Evolutionary conservation across 2,113 vertebrate genomes (phyloP), one percentile per base, ranked within the genome.

Genomic region (Eolophus roseicapilla): DNA sequence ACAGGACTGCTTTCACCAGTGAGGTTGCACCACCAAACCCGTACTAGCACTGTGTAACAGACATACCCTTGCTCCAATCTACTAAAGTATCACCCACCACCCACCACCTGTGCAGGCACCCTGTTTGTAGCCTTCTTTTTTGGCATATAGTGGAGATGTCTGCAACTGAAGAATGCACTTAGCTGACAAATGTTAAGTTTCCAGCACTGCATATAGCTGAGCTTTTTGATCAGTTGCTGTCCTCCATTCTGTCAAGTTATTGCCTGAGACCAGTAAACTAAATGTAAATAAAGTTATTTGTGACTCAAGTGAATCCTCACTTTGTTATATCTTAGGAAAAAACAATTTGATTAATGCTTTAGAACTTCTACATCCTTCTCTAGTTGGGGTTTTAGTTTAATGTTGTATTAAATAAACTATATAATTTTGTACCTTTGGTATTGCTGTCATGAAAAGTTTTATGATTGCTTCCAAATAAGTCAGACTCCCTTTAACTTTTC

Each of bases 61-160:
- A 75, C 46, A 81, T 10, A 60, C 4, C 6, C 20, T 70, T 43
- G 23, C 10, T 39, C 39, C 8, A 27, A 28, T 9, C 55, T 64
- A 4, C 23, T 27, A 5, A 8, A 46, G 2, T 35, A 19, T 46
- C 86, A 9, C 17, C 8, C 31, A 50, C 3, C 15, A 11, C 33
- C 18, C 31, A 50, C 3, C 15, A 11, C 33, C 18, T 41, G 11
- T 11, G 39, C 39, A 47, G 25, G 9, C 19, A 59, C 3, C 9
- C 14, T 0, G 0, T 3, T 1, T 52, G 16, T 28, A 21, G 4
- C 21, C 53, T 46, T 41, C 31, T 65, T 77, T 71, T 41, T 20
- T 35, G 24, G 10, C 29, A 76, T 27, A 21, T 31, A 25, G 2
- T 52, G 59, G 39, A 71, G 19, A 46, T 3, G 9, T 82, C 57